phyloP scores from a whole-genome alignment of 2,888 invertebrate species.

The Oxycera nigricornis region DNA sequence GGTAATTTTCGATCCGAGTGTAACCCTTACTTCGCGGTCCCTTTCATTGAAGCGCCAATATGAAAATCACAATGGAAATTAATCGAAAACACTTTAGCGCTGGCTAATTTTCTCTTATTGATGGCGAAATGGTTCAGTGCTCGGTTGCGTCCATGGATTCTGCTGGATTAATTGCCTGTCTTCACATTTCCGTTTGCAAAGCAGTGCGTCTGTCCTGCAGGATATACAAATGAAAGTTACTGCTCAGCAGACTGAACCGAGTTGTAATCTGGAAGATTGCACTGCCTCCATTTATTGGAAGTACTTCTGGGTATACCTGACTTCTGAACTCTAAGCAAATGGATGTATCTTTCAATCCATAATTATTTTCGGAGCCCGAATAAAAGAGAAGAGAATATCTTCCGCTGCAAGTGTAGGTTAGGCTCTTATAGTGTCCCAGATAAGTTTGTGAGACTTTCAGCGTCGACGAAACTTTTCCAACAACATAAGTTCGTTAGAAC shows the following conservation, averaged over 20 bases:
- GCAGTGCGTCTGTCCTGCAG: background rate
- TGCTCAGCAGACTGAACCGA: too few relatives aligned
- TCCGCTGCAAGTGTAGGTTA: too few relatives aligned
- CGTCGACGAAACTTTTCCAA: constrained; percentile 6
- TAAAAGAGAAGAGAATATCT: too few relatives aligned
- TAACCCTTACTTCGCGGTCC: constrained; percentile 3
- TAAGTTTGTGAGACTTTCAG: too few relatives aligned
- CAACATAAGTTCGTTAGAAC: constrained; percentile 3
- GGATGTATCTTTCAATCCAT: too few relatives aligned
- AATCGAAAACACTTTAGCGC: constrained; percentile 39
- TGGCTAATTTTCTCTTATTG: constrained; percentile 25
- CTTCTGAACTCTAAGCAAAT: too few relatives aligned
- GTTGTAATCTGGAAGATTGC: too few relatives aligned
- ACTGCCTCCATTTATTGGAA: too few relatives aligned
- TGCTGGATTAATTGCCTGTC: background rate
- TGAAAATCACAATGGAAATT: constrained; percentile 44
- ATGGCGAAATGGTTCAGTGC: background rate
- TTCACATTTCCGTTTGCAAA: background rate
- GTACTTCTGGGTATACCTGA: too few relatives aligned
- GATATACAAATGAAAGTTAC: too few relatives aligned
- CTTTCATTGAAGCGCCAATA: constrained; percentile 17
- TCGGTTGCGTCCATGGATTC: background rate
- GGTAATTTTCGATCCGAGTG: constrained; percentile 1
- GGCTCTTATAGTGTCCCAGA: too few relatives aligned
- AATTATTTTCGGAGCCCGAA: too few relatives aligned